phyloP scores from a whole-genome alignment of 2,113 vertebrate genomes.

The Oxyruncus cristatus region DNA sequence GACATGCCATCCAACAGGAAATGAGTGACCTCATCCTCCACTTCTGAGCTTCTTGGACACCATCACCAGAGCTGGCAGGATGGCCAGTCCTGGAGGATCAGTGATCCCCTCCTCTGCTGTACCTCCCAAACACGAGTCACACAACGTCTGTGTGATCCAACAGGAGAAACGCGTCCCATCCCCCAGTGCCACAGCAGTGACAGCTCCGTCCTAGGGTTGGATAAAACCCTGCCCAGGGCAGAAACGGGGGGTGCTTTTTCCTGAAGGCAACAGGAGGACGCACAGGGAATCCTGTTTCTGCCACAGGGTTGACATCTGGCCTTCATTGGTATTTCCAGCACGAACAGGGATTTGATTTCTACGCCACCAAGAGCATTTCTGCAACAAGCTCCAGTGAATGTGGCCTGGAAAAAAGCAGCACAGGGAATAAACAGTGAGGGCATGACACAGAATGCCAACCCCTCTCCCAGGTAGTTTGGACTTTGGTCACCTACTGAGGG shows the following conservation, averaged over 20 bases:
- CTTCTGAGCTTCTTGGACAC: not conserved
- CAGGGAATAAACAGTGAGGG: not conserved
- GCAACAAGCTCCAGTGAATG: not conserved
- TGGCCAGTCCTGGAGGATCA: not conserved
- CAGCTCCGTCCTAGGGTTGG: not conserved
- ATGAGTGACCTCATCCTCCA: not conserved
- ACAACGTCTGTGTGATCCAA: fast-evolving
- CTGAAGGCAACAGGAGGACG: not conserved
- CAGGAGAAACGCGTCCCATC: not conserved
- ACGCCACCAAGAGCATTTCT: not conserved
- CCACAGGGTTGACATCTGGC: not conserved
- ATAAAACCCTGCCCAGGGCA: not conserved
- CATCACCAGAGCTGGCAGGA: not conserved
- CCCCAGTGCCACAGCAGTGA: not conserved
- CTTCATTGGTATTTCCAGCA: not conserved
- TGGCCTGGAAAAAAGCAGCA: not conserved
- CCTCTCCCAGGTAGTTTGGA: not conserved
- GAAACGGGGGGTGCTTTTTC: fast-evolving
- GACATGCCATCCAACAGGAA: not conserved
- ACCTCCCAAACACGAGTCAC: not conserved
- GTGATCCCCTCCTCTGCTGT: not conserved
- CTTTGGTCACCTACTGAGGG: not conserved
- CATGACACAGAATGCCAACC: not conserved
- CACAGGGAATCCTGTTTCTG: not conserved
- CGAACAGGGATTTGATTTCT: not conserved